Evolutionary conservation across 2,888 invertebrate species (phyloP).

Genomic region (Lordiphosa fenestrarum): DNA sequence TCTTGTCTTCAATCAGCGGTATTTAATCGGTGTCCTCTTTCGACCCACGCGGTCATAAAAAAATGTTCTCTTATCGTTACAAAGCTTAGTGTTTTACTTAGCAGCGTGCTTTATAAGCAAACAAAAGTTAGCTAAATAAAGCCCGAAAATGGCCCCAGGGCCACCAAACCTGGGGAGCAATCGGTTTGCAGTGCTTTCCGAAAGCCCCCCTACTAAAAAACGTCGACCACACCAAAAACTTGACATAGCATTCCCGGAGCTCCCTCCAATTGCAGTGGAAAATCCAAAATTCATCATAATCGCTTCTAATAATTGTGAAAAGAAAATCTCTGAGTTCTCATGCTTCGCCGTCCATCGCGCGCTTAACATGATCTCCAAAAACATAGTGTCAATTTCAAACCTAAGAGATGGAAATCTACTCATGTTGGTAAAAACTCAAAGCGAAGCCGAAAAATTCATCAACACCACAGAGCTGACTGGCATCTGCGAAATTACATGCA

Average conservation of each 20-base stretch:
- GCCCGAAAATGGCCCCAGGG: too few relatives aligned
- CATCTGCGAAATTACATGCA: slow-evolving; percentile 1
- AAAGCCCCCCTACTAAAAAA: slow-evolving; percentile 5
- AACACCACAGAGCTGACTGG: background rate
- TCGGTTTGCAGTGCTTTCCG: slow-evolving; percentile 3
- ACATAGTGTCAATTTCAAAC: background rate
- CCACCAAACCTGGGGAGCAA: background rate
- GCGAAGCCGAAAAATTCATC: background rate
- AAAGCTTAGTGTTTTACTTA: background rate
- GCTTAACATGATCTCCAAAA: slow-evolving; percentile 3
- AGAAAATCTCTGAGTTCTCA: slow-evolving; percentile 3
- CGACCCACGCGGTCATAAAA: slow-evolving; percentile 4
- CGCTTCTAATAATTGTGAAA: slow-evolving; percentile 6
- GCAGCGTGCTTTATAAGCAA: background rate
- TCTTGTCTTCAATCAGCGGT: slow-evolving; percentile 1
- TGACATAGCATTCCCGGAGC: slow-evolving; percentile 7
- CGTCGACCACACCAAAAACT: slow-evolving; percentile 6
- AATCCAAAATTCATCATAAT: slow-evolving; percentile 7
- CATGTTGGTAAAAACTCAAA: background rate
- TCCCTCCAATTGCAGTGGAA: slow-evolving; percentile 5
- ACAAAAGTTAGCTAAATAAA: background rate
- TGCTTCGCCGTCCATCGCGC: background rate
- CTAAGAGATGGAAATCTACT: background rate
- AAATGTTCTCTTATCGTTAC: background rate
- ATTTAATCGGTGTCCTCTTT: slow-evolving; percentile 7